Conservation (phyloP, 64 coral and sea anemone species). For the Platygyra sinensis region DNA sequence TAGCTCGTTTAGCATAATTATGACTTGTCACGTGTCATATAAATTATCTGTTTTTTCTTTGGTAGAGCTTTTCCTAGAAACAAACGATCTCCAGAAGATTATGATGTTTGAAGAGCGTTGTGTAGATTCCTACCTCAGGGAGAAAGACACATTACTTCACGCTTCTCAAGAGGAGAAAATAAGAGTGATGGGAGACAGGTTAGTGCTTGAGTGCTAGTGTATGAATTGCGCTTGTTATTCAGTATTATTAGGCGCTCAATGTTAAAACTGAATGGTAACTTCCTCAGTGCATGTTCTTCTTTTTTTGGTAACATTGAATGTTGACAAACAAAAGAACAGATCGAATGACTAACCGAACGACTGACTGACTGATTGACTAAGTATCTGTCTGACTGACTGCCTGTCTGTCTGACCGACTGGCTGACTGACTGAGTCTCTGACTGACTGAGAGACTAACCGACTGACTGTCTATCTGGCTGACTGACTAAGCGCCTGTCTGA, state of each 20-base stretch:
- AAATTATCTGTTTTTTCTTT: not conserved
- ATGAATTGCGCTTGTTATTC: too few species aligned
- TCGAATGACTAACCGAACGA: not conserved
- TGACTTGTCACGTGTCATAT: not conserved
- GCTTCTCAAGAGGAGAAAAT: slow-evolving; percentile 79
- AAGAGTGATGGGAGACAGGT: slow-evolving; percentile 78
- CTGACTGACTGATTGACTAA: not conserved
- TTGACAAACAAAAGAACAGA: not conserved
- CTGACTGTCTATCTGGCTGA: not conserved
- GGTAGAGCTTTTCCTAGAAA: slow-evolving; percentile 74
- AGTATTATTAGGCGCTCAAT: too few species aligned
- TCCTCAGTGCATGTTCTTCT: not conserved
- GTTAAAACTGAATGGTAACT: not conserved
- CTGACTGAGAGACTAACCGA: not conserved
- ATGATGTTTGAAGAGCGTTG: slow-evolving; percentile 90
- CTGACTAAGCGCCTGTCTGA: not conserved
- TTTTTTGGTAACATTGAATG: not conserved
- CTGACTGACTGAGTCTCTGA: not conserved
- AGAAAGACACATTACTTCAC: slow-evolving; percentile 87
- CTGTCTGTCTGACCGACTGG: not conserved
- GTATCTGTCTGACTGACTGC: not conserved
- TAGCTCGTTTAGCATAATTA: not conserved
- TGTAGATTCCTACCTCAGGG: slow-evolving; percentile 55
- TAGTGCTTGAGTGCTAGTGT: not conserved
- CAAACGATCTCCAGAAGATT: slow-evolving; percentile 63